These are phyloP conservation scores for Nautilus pompilius DNA, from an alignment of 1,140 invertebrate genomes.

Conservation along the genomic window DNA sequence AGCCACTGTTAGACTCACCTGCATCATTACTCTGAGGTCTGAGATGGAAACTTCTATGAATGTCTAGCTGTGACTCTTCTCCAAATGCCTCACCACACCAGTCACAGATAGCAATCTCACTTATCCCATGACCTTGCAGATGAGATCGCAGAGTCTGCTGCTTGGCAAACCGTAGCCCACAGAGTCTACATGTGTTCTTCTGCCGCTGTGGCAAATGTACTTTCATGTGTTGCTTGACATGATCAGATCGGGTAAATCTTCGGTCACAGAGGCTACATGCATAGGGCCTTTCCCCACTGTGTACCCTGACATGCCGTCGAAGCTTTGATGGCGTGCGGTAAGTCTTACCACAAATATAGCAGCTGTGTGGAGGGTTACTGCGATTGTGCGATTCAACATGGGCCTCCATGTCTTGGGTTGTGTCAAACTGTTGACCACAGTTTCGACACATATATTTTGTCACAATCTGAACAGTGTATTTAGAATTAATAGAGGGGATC, in stretches of 20 bases:
- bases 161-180: constrained; percentile 29
- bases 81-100: constrained; percentile 42
- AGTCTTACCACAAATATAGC: constrained; percentile 78
- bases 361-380: constrained; percentile 64
- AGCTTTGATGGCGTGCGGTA: constrained; percentile 91
- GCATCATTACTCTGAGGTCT: background rate
- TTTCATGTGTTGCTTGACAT: constrained; percentile 44
- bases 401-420: constrained; percentile 33
- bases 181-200: constrained; percentile 25
- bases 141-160: constrained; percentile 1
- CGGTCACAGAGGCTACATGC: constrained; percentile 78
- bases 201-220: constrained; percentile 36
- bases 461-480: constrained; percentile 22
- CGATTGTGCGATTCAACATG: constrained; percentile 32
- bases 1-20: background rate
- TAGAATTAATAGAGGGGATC: background rate
- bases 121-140: constrained; percentile 8
- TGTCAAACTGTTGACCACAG: constrained; percentile 40
- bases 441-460: constrained; percentile 40
- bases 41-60: constrained; percentile 30
- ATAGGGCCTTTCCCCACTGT: constrained; percentile 92
- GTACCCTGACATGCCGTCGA: constrained; percentile 79
- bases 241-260: constrained; percentile 80
- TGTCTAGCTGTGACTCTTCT: constrained; percentile 24
- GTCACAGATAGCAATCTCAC: constrained; percentile 30